Percentiles rank a stretch among this genome's conserved stretches.
phyloP scores from a whole-genome alignment of 1,140 invertebrate genomes.

The Cherax destructor region DNA sequence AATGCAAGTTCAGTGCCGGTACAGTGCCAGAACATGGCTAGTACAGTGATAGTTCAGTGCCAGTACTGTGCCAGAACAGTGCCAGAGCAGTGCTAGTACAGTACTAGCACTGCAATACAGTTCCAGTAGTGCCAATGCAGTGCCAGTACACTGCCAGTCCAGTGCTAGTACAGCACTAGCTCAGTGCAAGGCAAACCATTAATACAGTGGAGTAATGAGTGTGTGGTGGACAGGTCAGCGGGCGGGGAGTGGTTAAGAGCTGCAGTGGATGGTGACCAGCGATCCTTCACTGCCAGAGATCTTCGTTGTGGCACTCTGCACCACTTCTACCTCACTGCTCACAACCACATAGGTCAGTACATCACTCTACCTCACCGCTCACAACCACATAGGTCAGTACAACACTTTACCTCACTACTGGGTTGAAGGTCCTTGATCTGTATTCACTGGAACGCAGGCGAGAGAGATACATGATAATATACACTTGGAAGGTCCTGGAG shows the following conservation, averaged over 20 bases:
- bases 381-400: no score
- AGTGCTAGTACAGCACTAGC: neutral
- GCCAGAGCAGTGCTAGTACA: neutral
- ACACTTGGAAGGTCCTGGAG: no score
- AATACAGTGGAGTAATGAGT: no score
- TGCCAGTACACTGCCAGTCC: neutral
- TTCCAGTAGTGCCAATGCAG: neutral
- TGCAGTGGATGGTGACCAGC: constrained; percentile 73
- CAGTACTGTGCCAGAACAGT: no score
- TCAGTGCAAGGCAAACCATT: no score
- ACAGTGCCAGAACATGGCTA: no score
- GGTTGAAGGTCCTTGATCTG: no score
- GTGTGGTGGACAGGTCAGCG: constrained; percentile 32
- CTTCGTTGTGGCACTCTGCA: constrained; percentile 82
- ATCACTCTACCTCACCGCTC: neutral
- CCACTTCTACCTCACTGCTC: constrained; percentile 73
- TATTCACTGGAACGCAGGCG: no score
- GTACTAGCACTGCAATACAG: neutral
- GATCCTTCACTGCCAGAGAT: constrained; percentile 83
- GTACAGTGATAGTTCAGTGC: no score
- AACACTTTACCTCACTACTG: no score
- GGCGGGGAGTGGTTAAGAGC: constrained; percentile 50
- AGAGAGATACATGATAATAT: no score
- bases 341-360: constrained; percentile 32
- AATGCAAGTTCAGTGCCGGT: no score